Percentiles rank a stretch among this genome's conserved stretches.
phyloP scores from a whole-genome alignment of 2,797 vertebrate genomes.

The Betta splendens region DNA sequence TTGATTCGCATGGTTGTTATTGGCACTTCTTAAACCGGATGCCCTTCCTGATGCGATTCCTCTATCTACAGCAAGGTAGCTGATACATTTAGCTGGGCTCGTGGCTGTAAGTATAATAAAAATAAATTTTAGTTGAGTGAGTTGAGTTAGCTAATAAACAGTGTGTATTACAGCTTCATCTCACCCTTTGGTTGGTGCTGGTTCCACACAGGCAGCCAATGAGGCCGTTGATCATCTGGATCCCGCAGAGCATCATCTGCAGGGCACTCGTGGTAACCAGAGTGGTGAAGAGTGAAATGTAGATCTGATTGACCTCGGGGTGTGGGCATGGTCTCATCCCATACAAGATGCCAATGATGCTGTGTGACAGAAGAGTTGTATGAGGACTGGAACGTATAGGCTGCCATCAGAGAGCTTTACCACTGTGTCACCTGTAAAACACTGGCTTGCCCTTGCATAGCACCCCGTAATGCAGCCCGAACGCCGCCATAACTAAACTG shows the following conservation, averaged over 20 bases:
- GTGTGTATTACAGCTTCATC: background rate
- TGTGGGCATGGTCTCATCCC: constrained; percentile 55
- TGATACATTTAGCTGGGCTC: too few species aligned
- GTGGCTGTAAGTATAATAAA: too few species aligned
- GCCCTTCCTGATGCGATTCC: too few species aligned
- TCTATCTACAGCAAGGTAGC: too few species aligned
- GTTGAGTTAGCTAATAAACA: background rate
- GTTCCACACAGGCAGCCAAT: constrained; percentile 84
- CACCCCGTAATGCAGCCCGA: constrained; percentile 82
- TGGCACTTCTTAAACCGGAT: too few species aligned
- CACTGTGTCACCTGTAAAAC: constrained; percentile 60
- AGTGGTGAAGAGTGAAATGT: constrained; percentile 78
- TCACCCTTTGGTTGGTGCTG: constrained; percentile 71
- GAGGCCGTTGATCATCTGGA: constrained; percentile 84
- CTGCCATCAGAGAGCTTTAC: background rate
- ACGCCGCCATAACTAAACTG: constrained; percentile 70
- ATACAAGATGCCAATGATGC: too few species aligned
- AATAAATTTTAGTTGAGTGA: background rate
- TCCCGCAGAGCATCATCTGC: constrained; percentile 76
- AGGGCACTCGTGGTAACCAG: constrained; percentile 70
- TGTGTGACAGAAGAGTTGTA: constrained; percentile 22
- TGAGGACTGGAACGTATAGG: background rate
- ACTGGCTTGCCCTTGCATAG: constrained; percentile 69
- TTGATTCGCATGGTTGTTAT: too few species aligned
- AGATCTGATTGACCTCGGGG: constrained; percentile 76